Conservation (phyloP, 2,888 invertebrate species). For the Phrixothrix hirtus region DNA sequence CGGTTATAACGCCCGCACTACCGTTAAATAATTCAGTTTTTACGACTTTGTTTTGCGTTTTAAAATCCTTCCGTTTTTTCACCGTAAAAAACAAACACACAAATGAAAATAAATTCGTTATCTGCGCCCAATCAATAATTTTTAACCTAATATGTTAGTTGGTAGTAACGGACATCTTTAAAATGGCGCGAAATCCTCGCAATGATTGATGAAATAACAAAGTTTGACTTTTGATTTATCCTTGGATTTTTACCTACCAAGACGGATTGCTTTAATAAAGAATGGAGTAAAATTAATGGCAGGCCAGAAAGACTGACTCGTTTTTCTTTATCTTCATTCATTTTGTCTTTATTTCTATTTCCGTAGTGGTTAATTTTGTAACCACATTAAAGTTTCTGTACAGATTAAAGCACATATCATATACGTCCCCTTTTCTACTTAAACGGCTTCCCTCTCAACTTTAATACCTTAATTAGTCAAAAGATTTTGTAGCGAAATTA, state of each 20-base stretch:
- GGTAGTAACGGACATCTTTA: not conserved
- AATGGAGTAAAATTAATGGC: conserved; percentile 39
- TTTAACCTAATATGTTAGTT: not conserved
- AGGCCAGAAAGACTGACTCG: conserved; percentile 37
- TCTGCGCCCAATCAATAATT: not conserved
- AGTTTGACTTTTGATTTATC: conserved; percentile 39
- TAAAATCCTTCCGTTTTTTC: conserved; percentile 2
- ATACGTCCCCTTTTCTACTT: too few species aligned
- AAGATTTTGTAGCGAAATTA: too few species aligned
- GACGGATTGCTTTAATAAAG: conserved; percentile 41
- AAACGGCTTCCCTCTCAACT: too few species aligned
- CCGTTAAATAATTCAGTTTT: conserved; percentile 6
- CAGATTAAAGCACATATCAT: too few species aligned
- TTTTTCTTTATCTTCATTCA: conserved; percentile 39
- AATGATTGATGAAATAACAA: conserved; percentile 41
- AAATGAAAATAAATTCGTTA: not conserved
- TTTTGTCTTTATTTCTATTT: conserved; percentile 32
- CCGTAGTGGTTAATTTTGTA: conserved; percentile 4
- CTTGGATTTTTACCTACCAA: conserved; percentile 40
- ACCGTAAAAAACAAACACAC: not conserved
- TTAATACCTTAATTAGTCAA: too few species aligned
- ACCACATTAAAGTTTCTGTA: conserved; percentile 4
- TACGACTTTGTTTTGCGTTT: conserved; percentile 8
- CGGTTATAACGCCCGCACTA: conserved; percentile 20
- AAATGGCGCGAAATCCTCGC: conserved; percentile 18